Conservation (phyloP, 2,113 vertebrate genomes). For the Sceloporus undulatus region DNA sequence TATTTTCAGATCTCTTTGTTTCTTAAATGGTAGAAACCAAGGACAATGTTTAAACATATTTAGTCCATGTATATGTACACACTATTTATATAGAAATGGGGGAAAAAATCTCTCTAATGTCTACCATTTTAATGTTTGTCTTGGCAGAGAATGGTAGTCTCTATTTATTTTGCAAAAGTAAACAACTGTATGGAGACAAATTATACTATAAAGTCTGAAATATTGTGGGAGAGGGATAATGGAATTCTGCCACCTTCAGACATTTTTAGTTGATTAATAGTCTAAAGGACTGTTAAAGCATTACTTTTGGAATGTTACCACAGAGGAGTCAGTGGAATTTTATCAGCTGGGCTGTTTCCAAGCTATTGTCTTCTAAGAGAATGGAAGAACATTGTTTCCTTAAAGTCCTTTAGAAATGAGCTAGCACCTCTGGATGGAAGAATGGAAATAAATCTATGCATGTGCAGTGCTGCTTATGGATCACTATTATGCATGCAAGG, state of each 20-base stretch:
- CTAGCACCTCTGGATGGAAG: neutral
- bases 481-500: neutral
- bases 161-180: neutral
- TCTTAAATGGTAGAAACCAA: neutral
- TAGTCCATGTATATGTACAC: too few relatives aligned
- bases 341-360: neutral
- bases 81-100: too few relatives aligned
- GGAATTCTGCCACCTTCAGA: neutral
- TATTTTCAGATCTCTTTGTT: neutral
- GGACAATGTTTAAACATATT: too few relatives aligned
- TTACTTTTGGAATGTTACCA: neutral
- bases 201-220: neutral
- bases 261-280: neutral
- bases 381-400: neutral
- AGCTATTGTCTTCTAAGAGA: neutral
- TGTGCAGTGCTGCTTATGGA: neutral
- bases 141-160: neutral
- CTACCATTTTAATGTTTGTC: too few relatives aligned
- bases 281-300: neutral
- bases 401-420: neutral
- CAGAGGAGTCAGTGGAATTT: neutral
- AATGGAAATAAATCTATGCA: neutral
- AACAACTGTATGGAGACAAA: neutral
- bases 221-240: neutral
- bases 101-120: too few relatives aligned